Evolutionary conservation across 1,140 invertebrate species (phyloP), one percentile per base, ranked within the genome.

Genomic region (Dryas iulia): DNA sequence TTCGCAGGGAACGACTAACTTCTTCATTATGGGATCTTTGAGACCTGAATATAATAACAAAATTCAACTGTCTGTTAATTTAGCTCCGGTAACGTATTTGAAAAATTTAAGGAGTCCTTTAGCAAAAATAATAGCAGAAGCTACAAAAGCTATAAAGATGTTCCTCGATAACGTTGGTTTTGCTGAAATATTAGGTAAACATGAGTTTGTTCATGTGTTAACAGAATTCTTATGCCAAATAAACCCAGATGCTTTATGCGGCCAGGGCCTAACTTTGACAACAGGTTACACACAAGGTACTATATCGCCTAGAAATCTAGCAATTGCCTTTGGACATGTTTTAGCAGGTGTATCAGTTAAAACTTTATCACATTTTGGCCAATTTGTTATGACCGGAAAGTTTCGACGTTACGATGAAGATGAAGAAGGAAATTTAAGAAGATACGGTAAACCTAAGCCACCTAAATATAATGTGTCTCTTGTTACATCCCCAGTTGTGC

Each of bases 1-100:
- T 80, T 92, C 91, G 21, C 88, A 92, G 86, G 96, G 96, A 30
- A 95, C 94, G 0, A 94, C 94, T 11, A 86, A 92, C 30, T 94
- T 94, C 70, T 94, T 93, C 66, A 93, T 93, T 31, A 92, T 94
- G 90, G 81, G 92, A 71, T 94, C 94, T 33, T 78, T 92, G 14
- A 89, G 84, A 62, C 94, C 95, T 0, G 93, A 94, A 62, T 95
- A 95, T 74, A 95, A 95, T 71, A 71, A 87, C 1, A 95, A 94
- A 84, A 88, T 95, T 26, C 82, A 82, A 10, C 69, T 93, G n/a
- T 92, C 92, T 30, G 84, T 94, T 59, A 94, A 94, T 56, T 84
- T 96, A 59, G 95, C 93, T 23, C 95, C 95, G 18, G 93, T 95
- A 28, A 93, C 92, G 35, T 93, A 81, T 76, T 86, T 89, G 71